A percentile compares a stretch with the other conserved stretches of the same genome.
phyloP scores from a whole-genome alignment of 2,797 vertebrate species.

The Hypotaenidia okinawae region DNA sequence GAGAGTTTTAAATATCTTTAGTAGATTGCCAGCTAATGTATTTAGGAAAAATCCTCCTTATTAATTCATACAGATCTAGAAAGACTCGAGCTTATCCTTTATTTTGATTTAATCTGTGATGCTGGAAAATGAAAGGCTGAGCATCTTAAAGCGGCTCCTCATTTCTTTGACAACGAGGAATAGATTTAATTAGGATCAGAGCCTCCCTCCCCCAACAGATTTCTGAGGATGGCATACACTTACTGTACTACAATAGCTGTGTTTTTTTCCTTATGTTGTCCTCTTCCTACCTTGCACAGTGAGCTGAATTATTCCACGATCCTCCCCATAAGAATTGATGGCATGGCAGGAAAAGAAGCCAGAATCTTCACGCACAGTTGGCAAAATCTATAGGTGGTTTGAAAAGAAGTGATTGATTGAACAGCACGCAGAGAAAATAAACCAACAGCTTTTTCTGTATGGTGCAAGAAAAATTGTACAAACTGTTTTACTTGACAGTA shows the following conservation, averaged over 20 bases:
- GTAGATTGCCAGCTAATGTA: neutral
- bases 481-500: neutral
- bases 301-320: conserved; percentile 97
- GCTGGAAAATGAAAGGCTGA: neutral
- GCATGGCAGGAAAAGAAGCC: conserved; percentile 99
- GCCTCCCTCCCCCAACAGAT: neutral
- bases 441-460: neutral
- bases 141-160: neutral
- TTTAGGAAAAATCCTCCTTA: neutral
- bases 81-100: neutral
- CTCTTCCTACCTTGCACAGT: conserved; percentile 93
- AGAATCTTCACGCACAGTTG: conserved; percentile 96
- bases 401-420: conserved; percentile 50
- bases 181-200: neutral
- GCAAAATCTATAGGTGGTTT: conserved; percentile 87
- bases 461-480: neutral
- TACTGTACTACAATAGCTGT: conserved; percentile 13
- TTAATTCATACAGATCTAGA: neutral
- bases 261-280: conserved; percentile 12
- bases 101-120: neutral
- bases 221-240: neutral
- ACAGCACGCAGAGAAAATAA: neutral
- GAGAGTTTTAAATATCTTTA: neutral
- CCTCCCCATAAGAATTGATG: conserved; percentile 98
- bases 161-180: neutral